Evolutionary conservation across 2,113 vertebrate species (phyloP).

Genomic region (Ariopsis seemanni): DNA sequence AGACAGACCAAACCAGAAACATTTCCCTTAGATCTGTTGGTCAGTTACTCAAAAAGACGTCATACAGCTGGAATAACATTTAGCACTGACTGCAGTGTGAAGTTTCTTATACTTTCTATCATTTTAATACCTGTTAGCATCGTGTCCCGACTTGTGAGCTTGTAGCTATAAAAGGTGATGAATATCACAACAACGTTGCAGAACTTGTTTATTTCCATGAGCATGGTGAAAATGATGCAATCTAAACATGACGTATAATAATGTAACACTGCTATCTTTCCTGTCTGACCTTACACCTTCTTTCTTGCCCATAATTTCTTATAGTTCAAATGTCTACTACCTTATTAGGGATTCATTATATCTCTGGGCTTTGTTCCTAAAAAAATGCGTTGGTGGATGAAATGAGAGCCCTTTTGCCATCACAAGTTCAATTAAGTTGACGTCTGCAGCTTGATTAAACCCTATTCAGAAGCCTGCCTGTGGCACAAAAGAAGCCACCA

Average conservation of each 20-base stretch:
- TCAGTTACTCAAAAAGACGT: background rate
- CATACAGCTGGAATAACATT: background rate
- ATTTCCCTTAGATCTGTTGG: background rate
- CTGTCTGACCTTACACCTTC: background rate
- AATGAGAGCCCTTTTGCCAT: constrained; percentile 38
- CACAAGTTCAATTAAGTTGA: constrained; percentile 35
- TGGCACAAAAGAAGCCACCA: constrained; percentile 36
- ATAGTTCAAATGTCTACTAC: background rate
- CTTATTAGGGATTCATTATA: constrained; percentile 19
- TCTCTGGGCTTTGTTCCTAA: background rate
- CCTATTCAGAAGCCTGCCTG: constrained; percentile 33
- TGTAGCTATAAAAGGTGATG: background rate
- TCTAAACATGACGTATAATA: background rate
- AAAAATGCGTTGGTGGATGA: constrained; percentile 13
- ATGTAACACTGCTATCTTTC: constrained; percentile 7
- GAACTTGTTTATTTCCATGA: background rate
- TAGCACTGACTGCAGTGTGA: background rate
- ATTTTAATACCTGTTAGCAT: background rate
- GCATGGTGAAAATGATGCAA: background rate
- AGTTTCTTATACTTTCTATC: background rate
- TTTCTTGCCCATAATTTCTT: constrained; percentile 5
- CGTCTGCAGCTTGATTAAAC: constrained; percentile 35
- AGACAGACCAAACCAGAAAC: background rate
- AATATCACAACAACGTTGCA: background rate
- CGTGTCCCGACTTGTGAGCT: background rate